phyloP scores from a whole-genome alignment of 2,797 vertebrate genomes.

The Bovichtus diacanthus region DNA sequence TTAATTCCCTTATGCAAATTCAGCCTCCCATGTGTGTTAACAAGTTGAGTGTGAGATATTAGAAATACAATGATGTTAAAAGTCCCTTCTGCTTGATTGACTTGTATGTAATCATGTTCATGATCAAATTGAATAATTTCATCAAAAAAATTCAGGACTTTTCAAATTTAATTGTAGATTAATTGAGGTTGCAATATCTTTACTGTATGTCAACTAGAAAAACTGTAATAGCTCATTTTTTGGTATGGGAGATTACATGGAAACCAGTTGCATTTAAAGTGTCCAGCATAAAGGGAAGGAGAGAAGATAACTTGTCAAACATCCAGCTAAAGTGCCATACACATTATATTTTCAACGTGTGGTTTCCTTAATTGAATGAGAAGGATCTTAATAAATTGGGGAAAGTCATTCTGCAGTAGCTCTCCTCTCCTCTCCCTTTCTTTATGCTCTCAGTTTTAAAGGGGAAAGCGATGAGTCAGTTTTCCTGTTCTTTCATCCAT shows the following conservation, averaged over 20 bases:
- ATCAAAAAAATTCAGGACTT: constrained; percentile 5
- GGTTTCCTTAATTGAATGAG: neutral
- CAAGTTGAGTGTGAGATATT: neutral
- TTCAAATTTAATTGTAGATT: constrained; percentile 35
- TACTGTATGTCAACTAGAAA: neutral
- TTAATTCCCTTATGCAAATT: neutral
- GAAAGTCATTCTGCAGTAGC: neutral
- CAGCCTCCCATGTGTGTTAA: constrained; percentile 23
- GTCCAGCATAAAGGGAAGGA: constrained; percentile 33
- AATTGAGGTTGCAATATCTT: neutral
- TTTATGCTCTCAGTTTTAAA: constrained; percentile 37
- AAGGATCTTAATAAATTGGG: neutral
- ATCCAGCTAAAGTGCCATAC: neutral
- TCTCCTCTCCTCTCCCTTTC: constrained; percentile 43
- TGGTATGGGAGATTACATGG: neutral
- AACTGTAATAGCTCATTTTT: neutral
- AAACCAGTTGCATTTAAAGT: constrained; percentile 25
- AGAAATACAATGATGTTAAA: constrained; percentile 18
- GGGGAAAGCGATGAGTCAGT: neutral
- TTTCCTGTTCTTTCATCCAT: constrained; percentile 26
- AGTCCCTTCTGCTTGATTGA: neutral
- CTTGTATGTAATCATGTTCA: neutral
- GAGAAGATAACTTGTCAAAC: neutral
- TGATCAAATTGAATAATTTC: neutral
- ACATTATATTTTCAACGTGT: neutral